A percentile compares a stretch with the other conserved stretches of the same genome.
Conservation (phyloP, 30 jellyfish, hydroid and myxozoan genomes). For the Haliclystus octoradiatus region DNA sequence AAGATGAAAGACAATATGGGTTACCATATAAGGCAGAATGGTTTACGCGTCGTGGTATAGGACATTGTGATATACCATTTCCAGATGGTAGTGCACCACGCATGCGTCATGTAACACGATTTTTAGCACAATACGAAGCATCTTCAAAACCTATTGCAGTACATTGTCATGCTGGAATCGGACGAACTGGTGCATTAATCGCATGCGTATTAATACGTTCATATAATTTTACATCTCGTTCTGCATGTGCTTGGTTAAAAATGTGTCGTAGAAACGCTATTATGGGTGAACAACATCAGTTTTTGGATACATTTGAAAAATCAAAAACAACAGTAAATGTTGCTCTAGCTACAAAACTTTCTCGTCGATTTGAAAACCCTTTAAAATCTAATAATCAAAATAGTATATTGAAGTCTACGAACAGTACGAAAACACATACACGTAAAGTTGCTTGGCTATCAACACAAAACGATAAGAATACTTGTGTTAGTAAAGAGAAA, state of each 20-base stretch:
- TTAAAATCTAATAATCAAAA: too few relatives aligned
- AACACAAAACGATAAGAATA: background rate
- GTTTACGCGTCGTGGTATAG: constrained; percentile 29
- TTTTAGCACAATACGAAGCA: constrained; percentile 39
- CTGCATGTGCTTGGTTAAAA: constrained; percentile 83
- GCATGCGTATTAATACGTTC: constrained; percentile 48
- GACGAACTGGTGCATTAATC: constrained; percentile 90
- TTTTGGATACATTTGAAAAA: constrained; percentile 37
- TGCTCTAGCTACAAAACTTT: background rate
- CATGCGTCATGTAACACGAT: constrained; percentile 33
- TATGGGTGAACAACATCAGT: constrained; percentile 86
- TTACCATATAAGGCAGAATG: constrained; percentile 39
- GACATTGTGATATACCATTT: constrained; percentile 52
- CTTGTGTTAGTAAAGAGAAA: background rate
- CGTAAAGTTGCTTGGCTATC: background rate
- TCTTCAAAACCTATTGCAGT: constrained; percentile 48
- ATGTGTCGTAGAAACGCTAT: constrained; percentile 80
- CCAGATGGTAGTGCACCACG: constrained; percentile 71
- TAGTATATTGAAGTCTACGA: background rate
- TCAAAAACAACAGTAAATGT: background rate
- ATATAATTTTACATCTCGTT: constrained; percentile 67
- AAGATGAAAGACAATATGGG: constrained; percentile 43
- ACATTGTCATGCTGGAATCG: constrained; percentile 94
- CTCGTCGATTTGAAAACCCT: background rate
- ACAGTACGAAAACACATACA: background rate